These are phyloP conservation scores for Gulo gulo DNA, from an alignment of 2,113 vertebrate genomes.

Conservation along the genomic window DNA sequence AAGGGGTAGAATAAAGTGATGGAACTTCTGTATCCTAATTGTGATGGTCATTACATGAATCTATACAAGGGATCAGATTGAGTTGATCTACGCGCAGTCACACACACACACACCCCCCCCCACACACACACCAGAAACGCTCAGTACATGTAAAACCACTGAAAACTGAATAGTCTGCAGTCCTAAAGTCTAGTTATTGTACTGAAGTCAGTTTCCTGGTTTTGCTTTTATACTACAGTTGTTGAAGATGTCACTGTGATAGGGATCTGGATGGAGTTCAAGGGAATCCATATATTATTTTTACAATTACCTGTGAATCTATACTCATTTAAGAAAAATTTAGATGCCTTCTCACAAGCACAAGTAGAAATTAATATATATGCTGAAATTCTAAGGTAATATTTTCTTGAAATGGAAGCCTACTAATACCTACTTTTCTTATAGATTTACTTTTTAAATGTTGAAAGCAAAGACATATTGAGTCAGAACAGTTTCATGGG, in stretches of 20 bases:
- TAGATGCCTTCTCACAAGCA: not conserved
- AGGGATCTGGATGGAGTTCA: not conserved
- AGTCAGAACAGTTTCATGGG: not conserved
- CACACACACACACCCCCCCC: not conserved
- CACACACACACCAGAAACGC: not conserved
- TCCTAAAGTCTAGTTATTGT: not conserved
- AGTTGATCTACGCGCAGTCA: not conserved
- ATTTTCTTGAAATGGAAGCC: not conserved
- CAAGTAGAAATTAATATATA: not conserved
- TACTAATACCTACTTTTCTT: not conserved
- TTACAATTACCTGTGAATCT: not conserved
- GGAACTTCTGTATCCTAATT: not conserved
- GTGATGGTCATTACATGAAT: not conserved
- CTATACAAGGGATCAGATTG: not conserved
- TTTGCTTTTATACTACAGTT: not conserved
- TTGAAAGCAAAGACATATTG: not conserved
- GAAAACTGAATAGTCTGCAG: not conserved
- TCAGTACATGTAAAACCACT: not conserved
- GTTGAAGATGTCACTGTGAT: not conserved
- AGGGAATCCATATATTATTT: not conserved
- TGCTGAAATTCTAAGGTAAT: not conserved
- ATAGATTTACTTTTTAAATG: not conserved
- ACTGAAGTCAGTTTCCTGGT: not conserved
- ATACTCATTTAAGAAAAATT: not conserved
- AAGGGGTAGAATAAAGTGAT: not conserved